phyloP scores from a whole-genome alignment of 2,113 vertebrate species.

The Channa argus region DNA sequence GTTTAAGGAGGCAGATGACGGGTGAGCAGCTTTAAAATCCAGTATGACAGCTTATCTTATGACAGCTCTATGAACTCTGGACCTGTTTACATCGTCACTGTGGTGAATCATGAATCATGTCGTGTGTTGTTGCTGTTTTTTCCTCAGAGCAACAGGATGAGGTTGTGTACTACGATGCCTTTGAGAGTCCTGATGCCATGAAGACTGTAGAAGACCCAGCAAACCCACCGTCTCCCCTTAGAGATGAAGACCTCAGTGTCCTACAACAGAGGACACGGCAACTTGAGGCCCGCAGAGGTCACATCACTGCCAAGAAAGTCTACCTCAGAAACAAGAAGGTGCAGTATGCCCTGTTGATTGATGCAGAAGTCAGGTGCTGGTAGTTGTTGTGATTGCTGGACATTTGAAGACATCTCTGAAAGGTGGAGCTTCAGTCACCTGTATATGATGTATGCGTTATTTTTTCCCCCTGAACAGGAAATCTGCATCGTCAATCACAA shows the following conservation, averaged over 20 bases:
- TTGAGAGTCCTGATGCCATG: conserved; percentile 97
- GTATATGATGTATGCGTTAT: background rate
- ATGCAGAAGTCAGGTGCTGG: too few species aligned
- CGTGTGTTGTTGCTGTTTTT: background rate
- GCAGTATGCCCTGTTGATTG: too few species aligned
- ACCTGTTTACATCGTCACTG: background rate
- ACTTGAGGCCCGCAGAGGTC: conserved; percentile 93
- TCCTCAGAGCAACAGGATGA: conserved; percentile 88
- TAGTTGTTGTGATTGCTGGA: background rate
- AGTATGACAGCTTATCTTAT: background rate
- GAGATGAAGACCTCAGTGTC: conserved; percentile 86
- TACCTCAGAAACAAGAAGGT: conserved; percentile 99
- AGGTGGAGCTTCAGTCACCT: background rate
- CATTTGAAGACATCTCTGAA: background rate
- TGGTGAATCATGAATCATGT: too few species aligned
- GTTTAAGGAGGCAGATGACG: conserved; percentile 92
- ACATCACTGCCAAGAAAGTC: conserved; percentile 97
- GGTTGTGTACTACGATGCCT: conserved; percentile 97
- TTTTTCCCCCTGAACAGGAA: conserved; percentile 83
- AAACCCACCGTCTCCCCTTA: conserved; percentile 82
- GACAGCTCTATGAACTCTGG: background rate
- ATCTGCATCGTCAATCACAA: conserved; percentile 95
- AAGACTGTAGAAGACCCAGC: conserved; percentile 86
- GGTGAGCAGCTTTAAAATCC: conserved; percentile 78
- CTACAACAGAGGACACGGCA: conserved; percentile 94